Evolutionary conservation across 2,797 vertebrate genomes (phyloP), one percentile per base, ranked within the genome.

Genomic region (Chiloscyllium punctatum): DNA sequence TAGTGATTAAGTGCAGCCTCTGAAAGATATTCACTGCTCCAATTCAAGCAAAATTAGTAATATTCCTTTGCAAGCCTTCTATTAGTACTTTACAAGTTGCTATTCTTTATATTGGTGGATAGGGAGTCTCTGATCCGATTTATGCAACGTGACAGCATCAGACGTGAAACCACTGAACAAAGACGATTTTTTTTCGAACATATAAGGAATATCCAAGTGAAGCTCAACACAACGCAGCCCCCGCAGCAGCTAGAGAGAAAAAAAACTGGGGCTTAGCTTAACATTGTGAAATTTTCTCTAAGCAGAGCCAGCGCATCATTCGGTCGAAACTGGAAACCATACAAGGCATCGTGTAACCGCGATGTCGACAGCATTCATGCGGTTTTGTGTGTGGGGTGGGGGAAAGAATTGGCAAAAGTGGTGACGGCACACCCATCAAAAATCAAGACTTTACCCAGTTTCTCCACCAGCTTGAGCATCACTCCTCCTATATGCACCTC

Each of bases 391-490:
- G 42, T 48, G 42, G 27, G 72, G 42, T 71, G 13, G 4, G 72
- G 72, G 57, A 57, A 62, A 23, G 53, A n/a, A 62, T 15, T 51
- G 71, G 94, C 27, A 74, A 8, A 57, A 95, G 48, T 18, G 33
- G 25, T 13, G 69, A 53, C 11, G 62, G 91, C 27, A 27, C 53
- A 25, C 66, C 30, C 71, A 95, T 7, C 4, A 53, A 51, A 48
- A 42, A 62, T 33, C 30, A 92, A 62, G 16, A 96, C 98, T 97
- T 62, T 98, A 99, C 99, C 99, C 94, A 99, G 98, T 96, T 99
- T 99, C 97, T 99, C 99, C 97, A 99, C 99, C 86, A 99, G 98
- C 96, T 99, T 99, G 95, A 99, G 98, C 99, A 99, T 99, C 97
- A 99, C 99, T 53, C 99, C 99, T 18, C 99, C 99, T 51, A 99